A percentile compares a stretch with the other conserved stretches of the same genome.
phyloP scores from a whole-genome alignment of 1,140 invertebrate species.

The Brachionus angularis region DNA sequence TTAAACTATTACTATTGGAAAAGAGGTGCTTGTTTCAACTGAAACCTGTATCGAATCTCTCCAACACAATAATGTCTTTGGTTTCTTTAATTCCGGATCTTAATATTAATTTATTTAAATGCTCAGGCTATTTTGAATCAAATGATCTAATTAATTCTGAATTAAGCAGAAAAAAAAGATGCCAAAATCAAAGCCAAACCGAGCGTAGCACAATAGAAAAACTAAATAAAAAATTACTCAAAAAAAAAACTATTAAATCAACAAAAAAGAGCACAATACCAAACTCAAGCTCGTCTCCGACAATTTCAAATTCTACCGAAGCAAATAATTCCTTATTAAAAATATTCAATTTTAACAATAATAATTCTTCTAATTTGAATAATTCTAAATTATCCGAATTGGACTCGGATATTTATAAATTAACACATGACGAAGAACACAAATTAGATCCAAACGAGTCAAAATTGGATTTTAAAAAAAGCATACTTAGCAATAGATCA shows the following conservation, averaged over 20 bases:
- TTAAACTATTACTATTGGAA: slow-evolving; percentile 86
- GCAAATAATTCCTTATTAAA: not conserved
- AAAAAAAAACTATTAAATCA: slow-evolving; percentile 25
- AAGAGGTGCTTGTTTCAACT: slow-evolving; percentile 79
- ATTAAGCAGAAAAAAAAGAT: not conserved
- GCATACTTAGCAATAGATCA: not conserved
- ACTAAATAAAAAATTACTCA: slow-evolving; percentile 25
- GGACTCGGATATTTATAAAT: slow-evolving; percentile 3
- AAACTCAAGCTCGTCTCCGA: not conserved
- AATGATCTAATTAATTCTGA: slow-evolving; percentile 33
- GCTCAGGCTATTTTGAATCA: slow-evolving; percentile 31
- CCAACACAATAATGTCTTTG: slow-evolving; percentile 77
- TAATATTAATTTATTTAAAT: slow-evolving; percentile 45
- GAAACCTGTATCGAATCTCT: slow-evolving; percentile 82
- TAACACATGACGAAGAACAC: slow-evolving; percentile 15
- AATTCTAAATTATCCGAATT: not conserved
- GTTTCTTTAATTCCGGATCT: slow-evolving; percentile 83
- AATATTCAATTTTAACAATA: not conserved
- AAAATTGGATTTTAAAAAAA: slow-evolving; percentile 14
- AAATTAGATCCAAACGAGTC: slow-evolving; percentile 8
- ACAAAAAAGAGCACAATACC: not conserved
- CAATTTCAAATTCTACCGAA: not conserved
- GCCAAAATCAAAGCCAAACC: not conserved
- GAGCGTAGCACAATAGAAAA: slow-evolving; percentile 11
- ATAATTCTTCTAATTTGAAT: not conserved